A percentile compares a stretch with the other conserved stretches of the same genome.
Conservation (phyloP, 2,888 invertebrate genomes). For the Camptogramma bilineatum region DNA sequence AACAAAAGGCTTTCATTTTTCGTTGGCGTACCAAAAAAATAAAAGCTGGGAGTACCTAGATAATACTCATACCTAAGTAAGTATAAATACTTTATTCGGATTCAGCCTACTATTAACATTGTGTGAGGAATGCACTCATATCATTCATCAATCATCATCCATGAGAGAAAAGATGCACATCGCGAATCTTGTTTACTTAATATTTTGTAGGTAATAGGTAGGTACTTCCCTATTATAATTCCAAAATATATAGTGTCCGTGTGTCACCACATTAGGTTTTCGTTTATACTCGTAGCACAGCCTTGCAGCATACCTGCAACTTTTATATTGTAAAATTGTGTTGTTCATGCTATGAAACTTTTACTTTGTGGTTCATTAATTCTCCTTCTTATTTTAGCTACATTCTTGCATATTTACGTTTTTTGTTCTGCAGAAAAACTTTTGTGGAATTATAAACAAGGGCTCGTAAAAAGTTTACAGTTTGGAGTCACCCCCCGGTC, state of each 20-base stretch:
- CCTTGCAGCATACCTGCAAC: slow-evolving; percentile 32
- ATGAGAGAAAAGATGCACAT: no score
- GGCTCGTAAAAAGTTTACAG: neutral
- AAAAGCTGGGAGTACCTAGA: no score
- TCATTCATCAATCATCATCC: no score
- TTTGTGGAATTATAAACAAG: neutral
- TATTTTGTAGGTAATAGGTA: no score
- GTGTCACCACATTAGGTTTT: slow-evolving; percentile 30
- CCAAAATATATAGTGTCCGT: slow-evolving; percentile 5
- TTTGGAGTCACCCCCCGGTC: neutral
- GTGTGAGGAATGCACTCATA: no score
- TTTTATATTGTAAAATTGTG: slow-evolving; percentile 36
- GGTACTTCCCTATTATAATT: no score
- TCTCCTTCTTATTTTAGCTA: slow-evolving; percentile 24
- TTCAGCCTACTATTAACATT: no score
- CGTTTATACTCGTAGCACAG: slow-evolving; percentile 24
- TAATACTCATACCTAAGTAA: no score
- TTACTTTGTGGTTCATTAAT: slow-evolving; percentile 32
- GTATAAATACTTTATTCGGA: no score
- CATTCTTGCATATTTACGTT: slow-evolving; percentile 37
- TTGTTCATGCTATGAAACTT: slow-evolving; percentile 35
- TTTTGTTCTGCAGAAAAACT: slow-evolving; percentile 6
- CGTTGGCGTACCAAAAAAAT: no score
- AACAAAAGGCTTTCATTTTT: no score
- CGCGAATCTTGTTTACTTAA: no score